A percentile compares a stretch with the other conserved stretches of the same genome.
Conservation (phyloP, 2,797 vertebrate species). For the Poecilia wingei region DNA sequence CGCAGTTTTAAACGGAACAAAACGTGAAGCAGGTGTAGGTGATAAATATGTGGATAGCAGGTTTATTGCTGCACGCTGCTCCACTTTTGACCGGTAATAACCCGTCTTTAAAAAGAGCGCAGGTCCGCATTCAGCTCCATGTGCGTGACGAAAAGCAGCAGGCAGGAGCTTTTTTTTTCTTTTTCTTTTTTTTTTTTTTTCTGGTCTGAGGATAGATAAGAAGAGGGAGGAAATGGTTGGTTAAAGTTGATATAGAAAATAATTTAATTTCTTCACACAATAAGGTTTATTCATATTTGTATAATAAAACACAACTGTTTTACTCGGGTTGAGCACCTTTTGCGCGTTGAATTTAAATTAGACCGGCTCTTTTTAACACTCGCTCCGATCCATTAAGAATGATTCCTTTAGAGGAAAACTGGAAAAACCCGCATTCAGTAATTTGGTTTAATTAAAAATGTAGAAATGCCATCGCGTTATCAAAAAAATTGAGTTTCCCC, state of each 20-base stretch:
- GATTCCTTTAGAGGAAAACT: not conserved
- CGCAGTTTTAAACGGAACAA: not conserved
- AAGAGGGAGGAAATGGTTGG: not conserved
- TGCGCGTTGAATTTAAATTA: not conserved
- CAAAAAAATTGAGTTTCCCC: not conserved
- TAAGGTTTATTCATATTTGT: not conserved
- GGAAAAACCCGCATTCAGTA: not conserved
- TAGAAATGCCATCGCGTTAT: not conserved
- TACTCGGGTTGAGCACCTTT: not conserved
- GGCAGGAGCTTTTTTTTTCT: constrained; percentile 35
- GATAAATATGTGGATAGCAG: constrained; percentile 6
- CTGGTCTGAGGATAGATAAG: constrained; percentile 18
- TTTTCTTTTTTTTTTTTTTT: no score
- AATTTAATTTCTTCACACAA: not conserved
- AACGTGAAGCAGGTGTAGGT: not conserved
- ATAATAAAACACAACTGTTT: not conserved
- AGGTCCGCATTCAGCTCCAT: constrained; percentile 48
- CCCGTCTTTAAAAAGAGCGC: constrained; percentile 10
- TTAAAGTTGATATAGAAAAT: not conserved
- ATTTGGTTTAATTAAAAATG: not conserved
- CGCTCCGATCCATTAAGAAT: not conserved
- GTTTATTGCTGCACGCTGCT: constrained; percentile 31
- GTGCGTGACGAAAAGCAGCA: constrained; percentile 28
- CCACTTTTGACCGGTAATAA: constrained; percentile 56
- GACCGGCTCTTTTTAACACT: not conserved